Evolutionary conservation across 2,888 invertebrate species (phyloP).

Genomic region (Diplazon laetatorius): DNA sequence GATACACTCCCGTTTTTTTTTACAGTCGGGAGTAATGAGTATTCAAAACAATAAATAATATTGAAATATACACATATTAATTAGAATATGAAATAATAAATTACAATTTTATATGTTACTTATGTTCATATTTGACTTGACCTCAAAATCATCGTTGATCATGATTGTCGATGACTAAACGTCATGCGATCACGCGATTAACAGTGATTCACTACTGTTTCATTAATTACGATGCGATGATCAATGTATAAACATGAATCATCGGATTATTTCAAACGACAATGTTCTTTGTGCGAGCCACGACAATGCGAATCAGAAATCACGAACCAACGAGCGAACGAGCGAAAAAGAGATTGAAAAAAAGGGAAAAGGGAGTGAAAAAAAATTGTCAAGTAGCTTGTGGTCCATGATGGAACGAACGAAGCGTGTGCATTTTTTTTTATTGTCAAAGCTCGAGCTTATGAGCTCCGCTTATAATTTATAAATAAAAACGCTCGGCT

Average conservation of each 20-base stretch:
- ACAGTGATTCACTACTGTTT: conserved; percentile 52
- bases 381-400: conserved; percentile 15
- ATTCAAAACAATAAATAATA: no score
- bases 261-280: conserved; percentile 30
- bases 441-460: conserved; percentile 23
- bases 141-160: conserved; percentile 1
- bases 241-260: conserved; percentile 41
- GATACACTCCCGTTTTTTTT: no score
- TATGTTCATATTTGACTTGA: no score
- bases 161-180: conserved; percentile 40
- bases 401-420: not conserved
- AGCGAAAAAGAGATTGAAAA: not conserved
- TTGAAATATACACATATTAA: no score
- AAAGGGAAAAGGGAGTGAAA: not conserved
- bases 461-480: no score
- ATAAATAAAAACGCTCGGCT: conserved; percentile 46
- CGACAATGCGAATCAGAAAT: not conserved
- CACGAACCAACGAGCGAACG: not conserved
- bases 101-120: no score
- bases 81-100: no score
- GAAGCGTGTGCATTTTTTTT: not conserved
- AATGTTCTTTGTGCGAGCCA: conserved; percentile 11
- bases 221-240: conserved; percentile 44
- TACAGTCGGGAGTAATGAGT: no score
- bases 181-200: conserved; percentile 15